Percentiles rank a stretch among this genome's conserved stretches.
phyloP scores from a whole-genome alignment of 2,797 vertebrate species.

The Silurus aristotelis region DNA sequence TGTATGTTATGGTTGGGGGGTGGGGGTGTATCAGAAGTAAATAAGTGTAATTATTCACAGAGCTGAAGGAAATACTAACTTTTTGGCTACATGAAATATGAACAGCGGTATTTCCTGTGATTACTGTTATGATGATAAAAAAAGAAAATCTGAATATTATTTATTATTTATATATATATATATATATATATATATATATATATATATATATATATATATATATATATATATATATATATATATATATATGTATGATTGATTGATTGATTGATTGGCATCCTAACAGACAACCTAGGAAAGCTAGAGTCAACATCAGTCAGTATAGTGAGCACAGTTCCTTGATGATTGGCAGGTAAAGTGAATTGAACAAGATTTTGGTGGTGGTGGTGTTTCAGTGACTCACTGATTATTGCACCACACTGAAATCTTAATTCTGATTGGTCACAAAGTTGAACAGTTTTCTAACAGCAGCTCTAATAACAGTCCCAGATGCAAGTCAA shows the following conservation, averaged over 20 bases:
- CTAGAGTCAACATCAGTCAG: background rate
- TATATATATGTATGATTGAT: too few species aligned
- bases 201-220: background rate
- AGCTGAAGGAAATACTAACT: constrained; percentile 29
- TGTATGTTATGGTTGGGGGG: constrained; percentile 25
- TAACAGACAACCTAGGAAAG: background rate
- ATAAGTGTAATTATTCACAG: constrained; percentile 38
- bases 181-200: background rate
- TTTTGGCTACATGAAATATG: constrained; percentile 36
- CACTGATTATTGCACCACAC: background rate
- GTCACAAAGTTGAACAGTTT: background rate
- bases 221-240: background rate
- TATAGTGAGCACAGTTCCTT: background rate
- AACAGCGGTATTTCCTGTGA: constrained; percentile 25
- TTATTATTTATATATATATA: background rate
- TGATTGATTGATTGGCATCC: background rate
- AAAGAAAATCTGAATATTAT: constrained; percentile 25
- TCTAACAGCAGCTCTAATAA: background rate
- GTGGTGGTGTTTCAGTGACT: background rate
- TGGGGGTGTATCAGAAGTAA: background rate
- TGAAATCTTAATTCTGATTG: background rate
- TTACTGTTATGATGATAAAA: constrained; percentile 13
- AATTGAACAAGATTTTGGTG: background rate
- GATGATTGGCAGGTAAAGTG: too few species aligned
- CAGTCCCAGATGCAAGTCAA: background rate